Evolutionary conservation across 2,888 invertebrate species (phyloP), one percentile per base, ranked within the genome.

Genomic region (Ptilodon capucinus): DNA sequence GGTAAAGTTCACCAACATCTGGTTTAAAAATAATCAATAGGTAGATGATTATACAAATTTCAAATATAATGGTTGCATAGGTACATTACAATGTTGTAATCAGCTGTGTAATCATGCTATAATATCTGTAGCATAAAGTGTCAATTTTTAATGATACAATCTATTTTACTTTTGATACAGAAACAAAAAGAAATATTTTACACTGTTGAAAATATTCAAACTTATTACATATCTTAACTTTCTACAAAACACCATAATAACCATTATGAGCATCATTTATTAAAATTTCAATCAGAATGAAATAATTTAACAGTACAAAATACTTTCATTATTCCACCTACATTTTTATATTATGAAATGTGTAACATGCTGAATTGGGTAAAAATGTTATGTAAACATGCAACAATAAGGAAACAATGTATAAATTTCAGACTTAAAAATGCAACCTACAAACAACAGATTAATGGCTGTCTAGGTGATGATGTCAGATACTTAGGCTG

Each of bases 401-500:
- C 25, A 23, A 40, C 40, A 16, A 25, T 25, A 9, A 25, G 23
- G 16, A 16, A 40, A 23, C n/a, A 43, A 43, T 35, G 11, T 18
- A 32, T 42, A 32, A n/a, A 32, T 5, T 38, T 21, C 17, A 6
- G 38, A 8, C 19, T 38, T 13, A 19, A 38, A 38, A 38, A 38
- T 38, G 19, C 38, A 19, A 38, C 25, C 38, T 38, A 42, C 14
- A 21, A 46, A 47, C 18, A 25, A 11, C 28, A 48, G 54, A 53
- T 57, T 53, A 60, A 60, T 57, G 53, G 41, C 47, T 49, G 47
- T 54, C 46, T 64, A 59, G 51, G 40, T 51, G 68, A 61, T 75
- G 75, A 75, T 74, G 75, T 74, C 74, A 75, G 61, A 60, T 54
- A 60, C 57, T 63, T 56, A 64, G 49, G 40, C 45, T 57, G 51